Evolutionary conservation across 2,888 invertebrate genomes (phyloP).

Genomic region (Xestia sexstrigata): DNA sequence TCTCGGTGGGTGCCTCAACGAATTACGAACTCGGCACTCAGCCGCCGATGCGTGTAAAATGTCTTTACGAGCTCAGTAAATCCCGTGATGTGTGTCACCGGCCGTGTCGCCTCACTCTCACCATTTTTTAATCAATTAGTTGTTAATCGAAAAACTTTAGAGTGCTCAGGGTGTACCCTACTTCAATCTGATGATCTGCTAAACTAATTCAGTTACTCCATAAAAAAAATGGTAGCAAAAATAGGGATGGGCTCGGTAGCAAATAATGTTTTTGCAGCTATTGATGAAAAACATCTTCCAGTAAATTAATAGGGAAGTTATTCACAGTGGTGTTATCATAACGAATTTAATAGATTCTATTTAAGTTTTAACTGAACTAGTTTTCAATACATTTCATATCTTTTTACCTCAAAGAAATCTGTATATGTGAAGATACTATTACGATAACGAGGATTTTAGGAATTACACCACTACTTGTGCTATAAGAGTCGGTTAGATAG

Average conservation of each 20-base stretch:
- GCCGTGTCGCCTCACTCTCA: slow-evolving; percentile 60
- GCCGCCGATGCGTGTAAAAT: slow-evolving; percentile 88
- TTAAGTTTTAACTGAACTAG: not conserved
- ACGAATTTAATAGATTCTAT: not conserved
- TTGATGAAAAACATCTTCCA: not conserved
- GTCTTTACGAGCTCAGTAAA: slow-evolving; percentile 84
- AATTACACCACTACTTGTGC: not conserved
- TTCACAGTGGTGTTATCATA: not conserved
- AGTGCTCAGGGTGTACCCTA: slow-evolving; percentile 65
- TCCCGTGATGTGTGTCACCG: slow-evolving; percentile 78
- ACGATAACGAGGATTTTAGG: not conserved
- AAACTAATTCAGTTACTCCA: slow-evolving; percentile 14
- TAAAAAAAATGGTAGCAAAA: slow-evolving; percentile 24
- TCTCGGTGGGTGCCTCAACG: slow-evolving; percentile 83
- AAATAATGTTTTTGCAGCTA: not conserved
- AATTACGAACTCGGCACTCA: slow-evolving; percentile 86
- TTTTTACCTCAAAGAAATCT: not conserved
- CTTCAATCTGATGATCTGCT: slow-evolving; percentile 63
- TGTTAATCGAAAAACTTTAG: slow-evolving; percentile 86
- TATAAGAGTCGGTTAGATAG: slow-evolving; percentile 1
- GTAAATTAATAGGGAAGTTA: not conserved
- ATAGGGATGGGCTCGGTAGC: not conserved
- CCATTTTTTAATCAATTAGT: slow-evolving; percentile 85
- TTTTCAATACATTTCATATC: slow-evolving; percentile 3
- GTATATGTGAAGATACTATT: not conserved